phyloP scores from a whole-genome alignment of 2,888 invertebrate genomes.

The Syrphus vitripennis region DNA sequence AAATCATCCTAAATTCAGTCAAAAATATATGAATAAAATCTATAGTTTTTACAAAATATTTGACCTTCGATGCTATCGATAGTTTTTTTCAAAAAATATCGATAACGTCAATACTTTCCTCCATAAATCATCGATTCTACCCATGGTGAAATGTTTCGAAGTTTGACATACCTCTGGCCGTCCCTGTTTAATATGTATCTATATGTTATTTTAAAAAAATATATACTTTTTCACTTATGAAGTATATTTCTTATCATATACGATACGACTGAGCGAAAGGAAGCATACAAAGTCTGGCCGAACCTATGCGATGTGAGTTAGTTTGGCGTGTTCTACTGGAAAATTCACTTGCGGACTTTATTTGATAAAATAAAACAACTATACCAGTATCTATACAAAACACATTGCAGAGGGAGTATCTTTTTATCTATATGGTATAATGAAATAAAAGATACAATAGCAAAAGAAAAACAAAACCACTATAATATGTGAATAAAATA shows the following conservation, averaged over 20 bases:
- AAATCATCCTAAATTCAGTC: no score
- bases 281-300: conserved; percentile 22
- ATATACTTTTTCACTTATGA: not conserved
- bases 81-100: no score
- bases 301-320: not conserved
- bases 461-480: conserved; percentile 13
- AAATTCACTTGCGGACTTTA: conserved; percentile 43
- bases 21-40: no score
- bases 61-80: no score
- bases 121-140: no score
- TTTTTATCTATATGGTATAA: no score
- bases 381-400: conserved; percentile 12
- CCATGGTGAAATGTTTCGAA: no score
- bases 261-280: not conserved
- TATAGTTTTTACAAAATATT: no score
- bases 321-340: conserved; percentile 8
- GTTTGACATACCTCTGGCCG: not conserved
- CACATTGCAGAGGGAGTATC: conserved; percentile 22
- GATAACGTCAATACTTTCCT: no score
- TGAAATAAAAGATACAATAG: conserved; percentile 31
- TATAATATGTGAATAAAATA: conserved; percentile 38
- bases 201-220: no score
- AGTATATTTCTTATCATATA: not conserved
- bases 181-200: not conserved
- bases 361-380: conserved; percentile 23